phyloP scores from a whole-genome alignment of 2,113 vertebrate genomes.

The Mirounga angustirostris region DNA sequence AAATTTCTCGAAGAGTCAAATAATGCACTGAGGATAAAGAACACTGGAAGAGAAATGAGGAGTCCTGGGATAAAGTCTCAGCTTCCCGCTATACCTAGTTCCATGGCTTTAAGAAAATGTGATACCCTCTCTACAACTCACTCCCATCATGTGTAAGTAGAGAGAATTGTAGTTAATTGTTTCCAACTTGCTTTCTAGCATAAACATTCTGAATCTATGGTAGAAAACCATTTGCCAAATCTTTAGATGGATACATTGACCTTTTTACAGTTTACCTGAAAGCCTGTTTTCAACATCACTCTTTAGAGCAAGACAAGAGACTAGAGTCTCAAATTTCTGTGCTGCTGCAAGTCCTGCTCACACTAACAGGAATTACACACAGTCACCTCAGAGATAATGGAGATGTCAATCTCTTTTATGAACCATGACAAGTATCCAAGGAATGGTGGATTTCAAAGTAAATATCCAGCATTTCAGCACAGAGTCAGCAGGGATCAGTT shows the following conservation, averaged over 20 bases:
- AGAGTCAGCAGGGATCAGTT: constrained; percentile 1
- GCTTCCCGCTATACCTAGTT: neutral
- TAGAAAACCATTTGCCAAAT: constrained; percentile 9
- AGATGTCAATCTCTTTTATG: constrained; percentile 61
- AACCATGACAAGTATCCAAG: constrained; percentile 60
- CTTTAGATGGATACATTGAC: neutral
- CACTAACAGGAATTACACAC: constrained; percentile 63
- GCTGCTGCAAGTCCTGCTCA: neutral
- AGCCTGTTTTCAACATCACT: constrained; percentile 44
- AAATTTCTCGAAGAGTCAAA: neutral
- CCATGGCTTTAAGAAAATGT: neutral
- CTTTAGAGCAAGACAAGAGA: constrained; percentile 32
- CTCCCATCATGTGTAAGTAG: neutral
- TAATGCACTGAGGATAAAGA: neutral
- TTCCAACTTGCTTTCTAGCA: neutral
- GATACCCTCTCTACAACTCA: neutral
- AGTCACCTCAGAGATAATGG: constrained; percentile 58
- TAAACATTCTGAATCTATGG: neutral
- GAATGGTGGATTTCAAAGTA: constrained; percentile 65
- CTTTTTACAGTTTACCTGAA: constrained; percentile 32
- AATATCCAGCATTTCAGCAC: constrained; percentile 37
- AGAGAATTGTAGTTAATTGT: neutral
- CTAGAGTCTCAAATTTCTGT: neutral
- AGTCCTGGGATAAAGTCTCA: neutral
- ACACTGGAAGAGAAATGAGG: neutral